Base-by-base conservation (phyloP, 2,113 vertebrate genomes). In the Alexandromys fortis region DNA sequence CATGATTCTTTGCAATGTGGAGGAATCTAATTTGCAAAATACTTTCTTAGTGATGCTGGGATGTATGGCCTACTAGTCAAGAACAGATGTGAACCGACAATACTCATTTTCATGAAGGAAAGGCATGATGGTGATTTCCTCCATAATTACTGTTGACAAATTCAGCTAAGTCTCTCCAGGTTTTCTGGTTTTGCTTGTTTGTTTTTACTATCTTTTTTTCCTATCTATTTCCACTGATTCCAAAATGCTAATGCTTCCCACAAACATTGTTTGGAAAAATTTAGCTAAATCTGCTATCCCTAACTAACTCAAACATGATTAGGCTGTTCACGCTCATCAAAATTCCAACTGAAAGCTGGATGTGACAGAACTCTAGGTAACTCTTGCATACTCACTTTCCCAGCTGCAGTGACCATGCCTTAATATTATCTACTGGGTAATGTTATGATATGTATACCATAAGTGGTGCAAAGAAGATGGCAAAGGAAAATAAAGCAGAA, bases 1-100 rank as follows among this genome's bases (percentile, higher is more conserved):
- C 68, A 87, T 86, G 76, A 86, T 94, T 97, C 96, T 97, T 91
- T 81, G 96, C 98, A 97, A 96, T 93, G 75, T 97, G 90, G 96
- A 96, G 55, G 6, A 17, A 70, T 45, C 61, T 89, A 65, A 86
- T 96, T 97, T 97, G 92, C 73, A 96, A 92, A 97, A 93, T n/a
- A 75, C 6, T 92, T 35, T 94, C 89, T 21, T 79, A 77, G 68
- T 94, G 21, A 65, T 58, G 21, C 67, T 55, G 77, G 90, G 89
- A 78, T 17, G 35, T 90, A 68, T 89, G 63, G 26, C 94, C 70
- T 65, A 28, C 75, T 95, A 89, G 82, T 49, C 91, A 96, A 93
- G 30, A 65, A 82, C 61, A 95, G 97, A 76, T 38, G 83, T 86
- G 68, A 90, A 87, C 35, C 91, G 33, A 26, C 65, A 82, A 49